phyloP scores from a whole-genome alignment of 2,888 invertebrate genomes.

The Allolobophora icterica region DNA sequence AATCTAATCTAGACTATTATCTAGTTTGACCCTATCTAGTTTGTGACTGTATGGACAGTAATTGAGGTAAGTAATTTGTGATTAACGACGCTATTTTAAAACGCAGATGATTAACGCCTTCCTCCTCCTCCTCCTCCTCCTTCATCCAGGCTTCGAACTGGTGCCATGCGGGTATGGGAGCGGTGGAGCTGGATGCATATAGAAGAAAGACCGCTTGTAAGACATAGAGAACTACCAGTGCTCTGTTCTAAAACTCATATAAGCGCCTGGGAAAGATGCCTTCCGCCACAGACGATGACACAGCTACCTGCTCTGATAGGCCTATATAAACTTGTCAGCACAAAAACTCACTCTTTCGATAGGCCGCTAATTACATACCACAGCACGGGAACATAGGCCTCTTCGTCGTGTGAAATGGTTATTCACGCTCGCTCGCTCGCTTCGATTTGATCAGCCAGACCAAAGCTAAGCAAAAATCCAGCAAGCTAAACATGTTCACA shows the following conservation, averaged over 20 bases:
- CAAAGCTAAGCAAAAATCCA: background rate
- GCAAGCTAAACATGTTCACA: background rate
- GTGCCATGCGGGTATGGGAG: too few relatives aligned
- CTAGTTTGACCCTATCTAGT: background rate
- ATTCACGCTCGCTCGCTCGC: background rate
- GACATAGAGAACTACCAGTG: background rate
- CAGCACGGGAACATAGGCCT: background rate
- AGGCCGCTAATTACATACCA: conserved; percentile 5
- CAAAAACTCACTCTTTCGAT: background rate
- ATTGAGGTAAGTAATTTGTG: too few relatives aligned
- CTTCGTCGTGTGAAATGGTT: conserved; percentile 12
- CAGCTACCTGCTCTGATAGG: background rate
- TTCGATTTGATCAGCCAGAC: background rate
- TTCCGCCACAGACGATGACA: background rate
- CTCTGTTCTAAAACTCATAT: background rate
- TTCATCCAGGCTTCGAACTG: too few relatives aligned
- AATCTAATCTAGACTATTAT: too few relatives aligned
- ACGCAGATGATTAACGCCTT: too few relatives aligned
- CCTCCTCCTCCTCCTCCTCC: too few relatives aligned
- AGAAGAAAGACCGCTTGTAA: background rate
- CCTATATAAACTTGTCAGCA: background rate
- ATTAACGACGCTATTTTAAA: too few relatives aligned
- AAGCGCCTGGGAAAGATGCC: background rate
- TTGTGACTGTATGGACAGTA: background rate
- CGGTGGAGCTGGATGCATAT: background rate